Base-by-base conservation (phyloP, 1,140 invertebrate genomes). In the Heliconius melpomene region DNA sequence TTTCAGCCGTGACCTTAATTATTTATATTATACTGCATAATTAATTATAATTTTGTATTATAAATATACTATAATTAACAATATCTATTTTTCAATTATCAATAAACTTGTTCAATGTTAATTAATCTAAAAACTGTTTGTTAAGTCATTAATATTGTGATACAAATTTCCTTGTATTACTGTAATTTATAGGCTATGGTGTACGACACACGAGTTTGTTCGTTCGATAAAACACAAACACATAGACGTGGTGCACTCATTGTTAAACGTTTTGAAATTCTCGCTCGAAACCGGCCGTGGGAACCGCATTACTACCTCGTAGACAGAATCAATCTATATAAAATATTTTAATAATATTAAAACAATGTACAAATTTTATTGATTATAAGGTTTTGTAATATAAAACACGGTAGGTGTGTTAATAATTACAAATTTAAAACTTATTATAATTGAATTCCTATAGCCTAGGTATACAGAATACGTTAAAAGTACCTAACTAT, bases 181-280 rank as follows among this genome's bases (percentile, higher is more conserved):
- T 75, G 52, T 5, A 75, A 74, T 83, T 77, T 79, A 77, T 86
- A 82, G 82, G 82, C 86, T 87, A 78, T 86, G 83, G 82, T 84
- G 83, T 76, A 86, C 85, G 84, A 84, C 87, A 88, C 87, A 87
- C 77, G 77, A 72, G 66, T 46, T 23, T 74, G 40, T 60, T 79
- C 74, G 74, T 80, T 80, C 79, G 75, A 77, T 80, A 77, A 83
- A 83, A 86, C 84, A 89, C 88, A 79, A 90, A 82, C 86, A 90
- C 90, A 90, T 83, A 79, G 79, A 85, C 84, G 86, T 79, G 85
- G 80, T 91, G 88, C 90, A 91, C 86, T 92, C 88, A 93, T 92
- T 92, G 92, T 92, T 92, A 88, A 91, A 89, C 89, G 89, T 91
- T 91, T 93, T 91, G 88, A 93, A 93, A 90, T 93, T 91, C 89